Evolutionary conservation across 2,888 invertebrate species (phyloP).

Genomic region (Polydesmus complanatus): DNA sequence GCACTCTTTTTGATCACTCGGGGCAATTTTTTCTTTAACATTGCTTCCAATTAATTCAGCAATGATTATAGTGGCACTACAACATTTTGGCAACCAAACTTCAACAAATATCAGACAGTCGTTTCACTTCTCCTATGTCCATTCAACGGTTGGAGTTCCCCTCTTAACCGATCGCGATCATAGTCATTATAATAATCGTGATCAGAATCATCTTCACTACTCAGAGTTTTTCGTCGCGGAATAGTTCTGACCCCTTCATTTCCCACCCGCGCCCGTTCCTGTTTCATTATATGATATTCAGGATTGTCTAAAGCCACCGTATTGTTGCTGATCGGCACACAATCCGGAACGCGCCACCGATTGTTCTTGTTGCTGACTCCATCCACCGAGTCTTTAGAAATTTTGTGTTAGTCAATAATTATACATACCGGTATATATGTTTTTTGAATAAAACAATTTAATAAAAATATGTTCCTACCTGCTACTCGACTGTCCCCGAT

Average conservation of each 20-base stretch:
- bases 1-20: too few species aligned
- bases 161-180: slow-evolving; percentile 41
- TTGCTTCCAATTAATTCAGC: too few species aligned
- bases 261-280: slow-evolving; percentile 27
- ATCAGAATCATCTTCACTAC: slow-evolving; percentile 66
- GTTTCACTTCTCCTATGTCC: slow-evolving; percentile 29
- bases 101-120: slow-evolving; percentile 28
- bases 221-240: slow-evolving; percentile 20
- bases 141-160: slow-evolving; percentile 67
- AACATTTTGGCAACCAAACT: background rate
- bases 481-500: slow-evolving; percentile 45
- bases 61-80: too few species aligned
- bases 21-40: too few species aligned
- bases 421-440: too few species aligned
- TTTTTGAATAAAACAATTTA: too few species aligned
- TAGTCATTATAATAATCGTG: slow-evolving; percentile 87
- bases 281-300: slow-evolving; percentile 57
- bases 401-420: too few species aligned
- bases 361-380: background rate
- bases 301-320: slow-evolving; percentile 67
- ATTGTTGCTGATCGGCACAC: background rate
- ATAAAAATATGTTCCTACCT: slow-evolving; percentile 4
- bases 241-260: slow-evolving; percentile 27
- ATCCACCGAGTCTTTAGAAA: background rate
- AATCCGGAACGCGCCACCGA: slow-evolving; percentile 20